phyloP scores from a whole-genome alignment of 2,888 invertebrate species.

The Melipona beecheii region DNA sequence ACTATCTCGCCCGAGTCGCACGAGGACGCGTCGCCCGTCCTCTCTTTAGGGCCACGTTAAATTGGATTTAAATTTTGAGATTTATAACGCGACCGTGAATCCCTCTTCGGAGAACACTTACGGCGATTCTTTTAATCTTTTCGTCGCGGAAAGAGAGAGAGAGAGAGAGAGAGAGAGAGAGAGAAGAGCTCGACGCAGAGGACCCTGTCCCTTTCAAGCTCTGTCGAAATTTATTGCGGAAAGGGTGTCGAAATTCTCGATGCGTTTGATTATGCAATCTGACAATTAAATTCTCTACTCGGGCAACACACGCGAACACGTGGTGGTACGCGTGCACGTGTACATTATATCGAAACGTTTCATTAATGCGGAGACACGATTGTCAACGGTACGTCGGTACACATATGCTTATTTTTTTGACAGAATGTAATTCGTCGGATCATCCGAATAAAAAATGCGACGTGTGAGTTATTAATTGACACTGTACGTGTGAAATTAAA shows the following conservation, averaged over 20 bases:
- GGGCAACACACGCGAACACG: not conserved
- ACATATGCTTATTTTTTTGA: too few relatives aligned
- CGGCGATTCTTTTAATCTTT: slow-evolving; percentile 42
- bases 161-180: not conserved
- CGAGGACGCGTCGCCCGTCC: not conserved
- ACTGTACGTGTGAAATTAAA: too few relatives aligned
- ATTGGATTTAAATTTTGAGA: slow-evolving; percentile 67
- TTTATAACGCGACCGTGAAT: slow-evolving; percentile 50
- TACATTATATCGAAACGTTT: not conserved
- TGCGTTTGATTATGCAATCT: not conserved
- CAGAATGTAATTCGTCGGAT: too few relatives aligned
- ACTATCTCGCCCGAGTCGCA: slow-evolving; percentile 18
- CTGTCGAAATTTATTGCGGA: slow-evolving; percentile 5
- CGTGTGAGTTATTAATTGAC: too few relatives aligned
- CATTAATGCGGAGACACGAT: not conserved
- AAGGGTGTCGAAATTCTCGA: slow-evolving; percentile 7
- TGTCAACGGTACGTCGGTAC: too few relatives aligned
- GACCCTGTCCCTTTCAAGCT: slow-evolving; percentile 10
- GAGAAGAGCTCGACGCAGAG: not conserved
- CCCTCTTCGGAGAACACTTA: slow-evolving; percentile 41
- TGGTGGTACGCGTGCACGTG: not conserved
- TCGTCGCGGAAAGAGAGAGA: not conserved
- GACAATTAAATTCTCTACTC: not conserved
- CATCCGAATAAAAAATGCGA: too few relatives aligned
- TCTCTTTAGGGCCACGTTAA: slow-evolving; percentile 42